Percentiles rank a stretch among this genome's conserved stretches.
Evolutionary conservation across 1,140 invertebrate genomes (phyloP).

Genomic region (Euura lappo): DNA sequence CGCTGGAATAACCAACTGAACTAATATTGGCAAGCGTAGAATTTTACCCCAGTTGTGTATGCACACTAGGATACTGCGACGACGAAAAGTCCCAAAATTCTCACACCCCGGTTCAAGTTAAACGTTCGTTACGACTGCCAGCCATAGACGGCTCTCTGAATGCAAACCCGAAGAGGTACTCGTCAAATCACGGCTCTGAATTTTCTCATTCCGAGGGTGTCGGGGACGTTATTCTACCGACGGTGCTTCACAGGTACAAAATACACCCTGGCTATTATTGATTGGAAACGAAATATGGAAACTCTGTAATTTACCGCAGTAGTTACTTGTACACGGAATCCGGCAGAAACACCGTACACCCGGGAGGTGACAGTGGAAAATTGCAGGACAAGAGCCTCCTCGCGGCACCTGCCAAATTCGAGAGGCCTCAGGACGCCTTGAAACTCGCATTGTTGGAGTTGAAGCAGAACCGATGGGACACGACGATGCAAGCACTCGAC

Average conservation of each 20-base stretch:
- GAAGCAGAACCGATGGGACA: conserved; percentile 29
- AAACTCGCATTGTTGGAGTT: conserved; percentile 25
- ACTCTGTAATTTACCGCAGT: background rate
- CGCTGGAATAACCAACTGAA: background rate
- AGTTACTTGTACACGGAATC: background rate
- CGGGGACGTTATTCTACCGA: background rate
- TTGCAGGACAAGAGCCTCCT: conserved; percentile 19
- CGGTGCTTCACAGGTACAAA: conserved; percentile 1
- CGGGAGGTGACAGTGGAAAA: conserved; percentile 10
- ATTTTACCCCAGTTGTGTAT: background rate
- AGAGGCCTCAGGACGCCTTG: conserved; percentile 25
- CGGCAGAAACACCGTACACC: background rate
- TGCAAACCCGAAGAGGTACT: background rate
- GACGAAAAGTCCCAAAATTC: background rate
- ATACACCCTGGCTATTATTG: too few species aligned
- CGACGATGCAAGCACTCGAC: conserved; percentile 23
- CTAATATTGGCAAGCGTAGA: background rate
- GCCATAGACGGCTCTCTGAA: background rate
- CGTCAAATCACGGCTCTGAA: background rate
- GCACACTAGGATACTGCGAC: background rate
- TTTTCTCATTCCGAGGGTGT: background rate
- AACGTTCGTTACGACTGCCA: conserved; percentile 5
- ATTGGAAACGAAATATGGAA: too few species aligned
- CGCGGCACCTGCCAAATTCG: conserved; percentile 12
- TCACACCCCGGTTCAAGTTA: background rate